These are phyloP conservation scores for Thripadectes ignobilis DNA, from an alignment of 2,797 vertebrate species.

Conservation along the genomic window DNA sequence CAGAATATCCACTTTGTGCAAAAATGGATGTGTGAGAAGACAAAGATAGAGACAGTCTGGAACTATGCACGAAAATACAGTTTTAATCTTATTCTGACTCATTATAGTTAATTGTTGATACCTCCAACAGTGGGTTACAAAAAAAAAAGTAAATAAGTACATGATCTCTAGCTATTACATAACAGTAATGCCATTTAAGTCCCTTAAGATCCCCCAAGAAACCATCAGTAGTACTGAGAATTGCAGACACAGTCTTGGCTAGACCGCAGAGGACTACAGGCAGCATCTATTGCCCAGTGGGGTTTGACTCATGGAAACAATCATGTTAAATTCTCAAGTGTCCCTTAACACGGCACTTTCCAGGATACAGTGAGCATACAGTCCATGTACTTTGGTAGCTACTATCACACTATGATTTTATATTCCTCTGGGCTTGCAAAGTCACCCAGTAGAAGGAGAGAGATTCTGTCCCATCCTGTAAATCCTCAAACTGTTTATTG, in stretches of 20 bases:
- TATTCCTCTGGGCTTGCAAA: background rate
- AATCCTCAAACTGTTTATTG: background rate
- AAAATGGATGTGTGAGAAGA: background rate
- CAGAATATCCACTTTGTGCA: background rate
- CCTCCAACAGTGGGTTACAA: background rate
- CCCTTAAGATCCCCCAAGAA: background rate
- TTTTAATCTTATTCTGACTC: background rate
- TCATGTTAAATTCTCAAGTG: background rate
- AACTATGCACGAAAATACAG: background rate
- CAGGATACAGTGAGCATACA: rapidly evolving
- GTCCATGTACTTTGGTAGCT: background rate
- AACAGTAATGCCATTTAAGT: background rate
- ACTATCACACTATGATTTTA: background rate
- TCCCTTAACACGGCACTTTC: background rate
- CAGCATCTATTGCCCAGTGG: background rate
- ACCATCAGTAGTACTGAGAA: background rate
- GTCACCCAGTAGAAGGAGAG: background rate
- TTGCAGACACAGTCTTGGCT: background rate
- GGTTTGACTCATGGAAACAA: background rate
- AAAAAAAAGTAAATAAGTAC: background rate
- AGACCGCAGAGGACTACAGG: background rate
- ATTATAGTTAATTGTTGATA: background rate
- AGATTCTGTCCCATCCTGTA: background rate
- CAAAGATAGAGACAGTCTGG: background rate
- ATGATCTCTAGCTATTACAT: background rate